Percentiles rank a stretch among this genome's conserved stretches.
These are phyloP conservation scores for Buceros bicornis DNA, from an alignment of 2,797 vertebrate species.

Conservation along the genomic window DNA sequence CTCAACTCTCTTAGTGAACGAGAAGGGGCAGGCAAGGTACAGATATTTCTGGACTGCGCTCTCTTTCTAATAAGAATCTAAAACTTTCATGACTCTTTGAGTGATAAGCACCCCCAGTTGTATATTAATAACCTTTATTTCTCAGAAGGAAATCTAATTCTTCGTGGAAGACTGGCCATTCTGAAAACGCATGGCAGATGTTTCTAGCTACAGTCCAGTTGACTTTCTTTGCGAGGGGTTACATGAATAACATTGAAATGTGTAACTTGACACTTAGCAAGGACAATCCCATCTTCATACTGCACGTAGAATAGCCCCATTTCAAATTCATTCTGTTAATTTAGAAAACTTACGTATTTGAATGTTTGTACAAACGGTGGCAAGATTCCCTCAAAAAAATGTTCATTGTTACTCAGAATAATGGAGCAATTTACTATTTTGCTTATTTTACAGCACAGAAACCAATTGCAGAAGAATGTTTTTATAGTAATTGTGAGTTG, in stretches of 20 bases:
- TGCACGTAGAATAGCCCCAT: not conserved
- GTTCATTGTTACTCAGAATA: not conserved
- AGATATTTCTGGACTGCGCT: not conserved
- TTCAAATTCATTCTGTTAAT: not conserved
- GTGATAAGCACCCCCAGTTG: not conserved
- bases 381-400: not conserved
- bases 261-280: not conserved
- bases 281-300: not conserved
- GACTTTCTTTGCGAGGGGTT: not conserved
- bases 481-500: not conserved
- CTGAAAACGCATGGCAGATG: not conserved
- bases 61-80: not conserved
- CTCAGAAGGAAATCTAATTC: not conserved
- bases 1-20: not conserved
- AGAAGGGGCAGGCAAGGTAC: not conserved
- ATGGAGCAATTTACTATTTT: not conserved
- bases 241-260: not conserved
- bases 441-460: not conserved
- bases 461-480: not conserved
- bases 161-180: constrained; percentile 1
- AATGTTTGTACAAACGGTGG: not conserved
- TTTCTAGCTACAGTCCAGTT: not conserved
- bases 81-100: constrained; percentile 13
- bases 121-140: constrained; percentile 16
- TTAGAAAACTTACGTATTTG: not conserved